A percentile compares a stretch with the other conserved stretches of the same genome.
Conservation (phyloP, 2,113 vertebrate genomes). For the Camelus bactrianus region DNA sequence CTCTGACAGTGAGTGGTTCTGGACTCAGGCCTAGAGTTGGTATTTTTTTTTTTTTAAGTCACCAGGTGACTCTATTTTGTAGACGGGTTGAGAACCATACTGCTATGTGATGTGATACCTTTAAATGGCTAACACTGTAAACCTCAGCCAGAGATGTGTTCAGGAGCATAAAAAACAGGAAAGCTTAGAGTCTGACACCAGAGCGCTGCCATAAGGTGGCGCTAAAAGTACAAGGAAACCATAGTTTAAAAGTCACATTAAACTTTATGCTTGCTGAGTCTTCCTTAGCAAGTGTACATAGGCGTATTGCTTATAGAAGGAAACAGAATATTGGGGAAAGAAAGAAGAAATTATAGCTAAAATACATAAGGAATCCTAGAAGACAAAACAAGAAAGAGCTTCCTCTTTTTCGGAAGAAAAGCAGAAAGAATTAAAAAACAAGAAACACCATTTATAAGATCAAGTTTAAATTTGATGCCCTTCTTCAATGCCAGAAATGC, state of each 20-base stretch:
- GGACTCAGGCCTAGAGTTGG: neutral
- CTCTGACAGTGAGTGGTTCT: conserved; percentile 9
- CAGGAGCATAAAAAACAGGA: neutral
- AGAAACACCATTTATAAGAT: neutral
- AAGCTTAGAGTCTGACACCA: neutral
- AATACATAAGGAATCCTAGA: neutral
- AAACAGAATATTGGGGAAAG: neutral
- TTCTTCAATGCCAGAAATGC: neutral
- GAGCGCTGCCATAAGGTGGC: neutral
- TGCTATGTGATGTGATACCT: neutral
- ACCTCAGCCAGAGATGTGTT: neutral
- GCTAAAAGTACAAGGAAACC: neutral
- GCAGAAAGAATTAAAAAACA: neutral
- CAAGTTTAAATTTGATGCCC: neutral
- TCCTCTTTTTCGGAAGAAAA: neutral
- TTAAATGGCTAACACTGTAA: neutral
- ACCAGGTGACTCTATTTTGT: neutral
- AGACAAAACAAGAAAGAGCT: neutral
- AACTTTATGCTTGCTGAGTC: neutral
- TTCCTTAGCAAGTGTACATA: neutral
- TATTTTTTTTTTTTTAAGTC: neutral
- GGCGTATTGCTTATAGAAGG: neutral
- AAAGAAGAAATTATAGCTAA: neutral
- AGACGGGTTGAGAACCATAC: neutral
- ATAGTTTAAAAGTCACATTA: neutral